Evolutionary conservation across 64 coral and sea anemone genomes (phyloP).

Genomic region (Pachyseris speciosa): DNA sequence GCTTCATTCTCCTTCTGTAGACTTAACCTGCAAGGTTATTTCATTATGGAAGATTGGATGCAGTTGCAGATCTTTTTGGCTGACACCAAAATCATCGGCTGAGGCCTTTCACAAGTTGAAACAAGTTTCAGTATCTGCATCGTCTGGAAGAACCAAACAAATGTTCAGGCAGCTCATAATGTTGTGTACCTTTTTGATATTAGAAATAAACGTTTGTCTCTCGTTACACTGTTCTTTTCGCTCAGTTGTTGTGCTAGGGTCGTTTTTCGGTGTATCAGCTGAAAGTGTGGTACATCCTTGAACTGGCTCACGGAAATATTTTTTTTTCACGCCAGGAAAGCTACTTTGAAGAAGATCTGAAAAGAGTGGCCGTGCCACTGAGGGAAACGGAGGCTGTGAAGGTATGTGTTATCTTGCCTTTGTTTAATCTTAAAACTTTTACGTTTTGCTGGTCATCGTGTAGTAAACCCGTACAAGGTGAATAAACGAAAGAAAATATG

Average conservation of each 20-base stretch:
- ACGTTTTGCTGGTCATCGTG: neutral
- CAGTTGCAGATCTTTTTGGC: neutral
- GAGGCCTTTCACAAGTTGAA: too few relatives aligned
- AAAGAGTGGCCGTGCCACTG: slow-evolving; percentile 55
- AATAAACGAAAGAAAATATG: too few relatives aligned
- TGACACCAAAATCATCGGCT: too few relatives aligned
- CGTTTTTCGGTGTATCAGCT: too few relatives aligned
- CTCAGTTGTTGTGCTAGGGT: too few relatives aligned
- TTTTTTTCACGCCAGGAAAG: slow-evolving; percentile 43
- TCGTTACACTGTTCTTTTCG: too few relatives aligned
- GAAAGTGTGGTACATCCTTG: too few relatives aligned
- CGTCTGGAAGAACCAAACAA: too few relatives aligned
- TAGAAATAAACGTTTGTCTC: too few relatives aligned
- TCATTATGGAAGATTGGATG: neutral
- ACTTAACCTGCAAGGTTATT: neutral
- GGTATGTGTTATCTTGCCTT: slow-evolving; percentile 5
- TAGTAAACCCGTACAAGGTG: neutral
- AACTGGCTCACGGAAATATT: neutral
- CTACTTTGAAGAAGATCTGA: slow-evolving; percentile 68
- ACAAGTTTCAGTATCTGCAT: too few relatives aligned
- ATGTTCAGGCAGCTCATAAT: too few relatives aligned
- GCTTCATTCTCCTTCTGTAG: neutral
- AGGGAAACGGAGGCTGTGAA: slow-evolving; percentile 75
- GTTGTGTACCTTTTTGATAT: too few relatives aligned
- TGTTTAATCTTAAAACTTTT: neutral